Conservation (phyloP, 2,888 invertebrate species). For the Agrotis segetum region DNA sequence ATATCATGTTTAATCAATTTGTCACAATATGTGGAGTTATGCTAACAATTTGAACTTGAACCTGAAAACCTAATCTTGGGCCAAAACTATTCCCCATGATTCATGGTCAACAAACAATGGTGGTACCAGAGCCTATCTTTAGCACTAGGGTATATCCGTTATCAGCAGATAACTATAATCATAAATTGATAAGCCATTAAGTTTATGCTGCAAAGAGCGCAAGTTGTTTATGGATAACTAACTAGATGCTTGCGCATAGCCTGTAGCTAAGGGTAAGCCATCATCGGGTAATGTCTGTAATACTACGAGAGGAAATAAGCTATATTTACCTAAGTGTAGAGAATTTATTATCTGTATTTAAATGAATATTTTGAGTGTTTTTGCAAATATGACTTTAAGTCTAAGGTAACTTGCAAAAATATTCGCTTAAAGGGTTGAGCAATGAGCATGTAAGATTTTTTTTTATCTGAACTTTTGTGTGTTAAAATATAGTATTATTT, state of each 20-base stretch:
- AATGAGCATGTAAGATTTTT: too few species aligned
- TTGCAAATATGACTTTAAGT: background rate
- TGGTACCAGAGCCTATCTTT: background rate
- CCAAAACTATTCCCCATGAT: background rate
- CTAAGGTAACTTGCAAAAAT: background rate
- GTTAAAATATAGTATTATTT: too few species aligned
- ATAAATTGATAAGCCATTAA: conserved; percentile 33
- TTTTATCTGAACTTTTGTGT: too few species aligned
- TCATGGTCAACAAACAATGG: conserved; percentile 6
- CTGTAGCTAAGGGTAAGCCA: conserved; percentile 16
- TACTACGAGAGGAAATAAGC: background rate
- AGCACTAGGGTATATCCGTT: conserved; percentile 6
- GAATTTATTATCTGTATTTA: background rate
- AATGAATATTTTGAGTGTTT: background rate
- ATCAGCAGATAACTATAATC: conserved; percentile 26
- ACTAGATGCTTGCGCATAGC: conserved; percentile 44
- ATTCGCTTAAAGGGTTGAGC: too few species aligned
- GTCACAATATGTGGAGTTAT: background rate
- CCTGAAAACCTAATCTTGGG: conserved; percentile 10
- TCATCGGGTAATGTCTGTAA: conserved; percentile 7
- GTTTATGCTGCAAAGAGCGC: conserved; percentile 18
- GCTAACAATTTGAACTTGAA: background rate
- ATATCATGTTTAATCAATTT: background rate
- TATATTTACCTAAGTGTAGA: background rate
- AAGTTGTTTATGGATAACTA: conserved; percentile 33